Evolutionary conservation across 2,888 invertebrate species (phyloP).

Genomic region (Tenodera sinensis): DNA sequence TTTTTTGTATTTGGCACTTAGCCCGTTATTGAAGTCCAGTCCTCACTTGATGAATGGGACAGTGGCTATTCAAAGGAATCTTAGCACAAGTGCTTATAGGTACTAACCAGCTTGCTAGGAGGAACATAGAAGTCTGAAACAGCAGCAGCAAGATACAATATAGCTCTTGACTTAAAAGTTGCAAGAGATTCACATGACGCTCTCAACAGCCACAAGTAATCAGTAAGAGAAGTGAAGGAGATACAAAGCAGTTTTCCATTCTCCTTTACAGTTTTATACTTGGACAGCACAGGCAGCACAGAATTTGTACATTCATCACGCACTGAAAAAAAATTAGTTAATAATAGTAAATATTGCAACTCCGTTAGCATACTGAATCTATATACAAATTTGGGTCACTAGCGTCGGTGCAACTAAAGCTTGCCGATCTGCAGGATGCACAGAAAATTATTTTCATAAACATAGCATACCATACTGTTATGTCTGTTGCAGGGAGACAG

Average conservation of each 20-base stretch:
- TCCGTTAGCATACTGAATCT: no score
- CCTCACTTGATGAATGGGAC: no score
- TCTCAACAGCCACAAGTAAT: slow-evolving; percentile 87
- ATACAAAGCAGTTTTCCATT: slow-evolving; percentile 70
- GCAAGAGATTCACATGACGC: slow-evolving; percentile 77
- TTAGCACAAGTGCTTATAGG: neutral
- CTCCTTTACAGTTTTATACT: slow-evolving; percentile 77
- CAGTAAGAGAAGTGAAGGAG: slow-evolving; percentile 80
- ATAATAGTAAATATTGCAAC: neutral
- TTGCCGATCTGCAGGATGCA: no score
- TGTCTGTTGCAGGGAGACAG: no score
- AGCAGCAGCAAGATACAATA: slow-evolving; percentile 96
- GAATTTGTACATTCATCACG: slow-evolving; percentile 70
- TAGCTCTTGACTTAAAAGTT: slow-evolving; percentile 60
- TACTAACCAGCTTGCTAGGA: slow-evolving; percentile 78
- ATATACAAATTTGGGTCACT: no score
- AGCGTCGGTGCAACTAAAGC: no score
- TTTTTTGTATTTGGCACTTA: no score
- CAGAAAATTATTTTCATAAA: no score
- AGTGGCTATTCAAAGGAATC: no score
- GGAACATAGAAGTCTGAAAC: slow-evolving; percentile 99
- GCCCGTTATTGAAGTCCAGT: no score
- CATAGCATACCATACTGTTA: no score
- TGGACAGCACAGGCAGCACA: slow-evolving; percentile 65
- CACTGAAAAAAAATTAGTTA: slow-evolving; percentile 48